A percentile compares a stretch with the other conserved stretches of the same genome.
Evolutionary conservation across 2,113 vertebrate species (phyloP).

Genomic region (Hydrochoerus hydrochaeris): DNA sequence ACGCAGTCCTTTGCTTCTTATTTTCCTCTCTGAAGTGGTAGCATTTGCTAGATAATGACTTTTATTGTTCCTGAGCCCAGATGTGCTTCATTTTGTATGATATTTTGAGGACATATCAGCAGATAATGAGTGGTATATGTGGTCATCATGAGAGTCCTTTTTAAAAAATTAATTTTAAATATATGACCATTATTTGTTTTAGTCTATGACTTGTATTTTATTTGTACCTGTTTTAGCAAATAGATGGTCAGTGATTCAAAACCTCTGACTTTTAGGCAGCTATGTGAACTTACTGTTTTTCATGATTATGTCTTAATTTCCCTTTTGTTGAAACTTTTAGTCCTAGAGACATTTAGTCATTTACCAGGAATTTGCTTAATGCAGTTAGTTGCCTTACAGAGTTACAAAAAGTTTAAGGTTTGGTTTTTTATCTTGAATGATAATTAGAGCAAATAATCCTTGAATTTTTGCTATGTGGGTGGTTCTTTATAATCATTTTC

Average conservation of each 20-base stretch:
- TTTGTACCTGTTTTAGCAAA: conserved; percentile 37
- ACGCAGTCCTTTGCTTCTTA: conserved; percentile 55
- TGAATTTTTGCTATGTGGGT: neutral
- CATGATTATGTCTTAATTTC: neutral
- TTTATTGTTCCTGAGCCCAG: conserved; percentile 38
- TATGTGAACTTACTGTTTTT: conserved; percentile 9
- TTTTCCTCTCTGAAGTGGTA: conserved; percentile 56
- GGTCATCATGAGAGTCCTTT: neutral
- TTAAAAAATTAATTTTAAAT: conserved; percentile 24
- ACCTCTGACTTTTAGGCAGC: neutral
- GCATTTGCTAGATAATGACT: conserved; percentile 67
- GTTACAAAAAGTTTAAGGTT: neutral
- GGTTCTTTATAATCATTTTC: conserved; percentile 31
- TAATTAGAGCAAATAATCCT: neutral
- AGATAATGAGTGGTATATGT: neutral
- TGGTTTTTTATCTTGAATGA: conserved; percentile 3
- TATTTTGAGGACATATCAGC: conserved; percentile 13
- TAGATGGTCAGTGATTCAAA: conserved; percentile 31
- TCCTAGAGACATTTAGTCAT: neutral
- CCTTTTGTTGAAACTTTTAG: neutral
- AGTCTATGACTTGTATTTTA: neutral
- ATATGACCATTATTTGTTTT: neutral
- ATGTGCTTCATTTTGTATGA: conserved; percentile 31
- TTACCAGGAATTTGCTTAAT: conserved; percentile 23
- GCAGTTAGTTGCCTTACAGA: conserved; percentile 34